Evolutionary conservation across 2,797 vertebrate species (phyloP), one percentile per base, ranked within the genome.

Genomic region (Coendou prehensilis): DNA sequence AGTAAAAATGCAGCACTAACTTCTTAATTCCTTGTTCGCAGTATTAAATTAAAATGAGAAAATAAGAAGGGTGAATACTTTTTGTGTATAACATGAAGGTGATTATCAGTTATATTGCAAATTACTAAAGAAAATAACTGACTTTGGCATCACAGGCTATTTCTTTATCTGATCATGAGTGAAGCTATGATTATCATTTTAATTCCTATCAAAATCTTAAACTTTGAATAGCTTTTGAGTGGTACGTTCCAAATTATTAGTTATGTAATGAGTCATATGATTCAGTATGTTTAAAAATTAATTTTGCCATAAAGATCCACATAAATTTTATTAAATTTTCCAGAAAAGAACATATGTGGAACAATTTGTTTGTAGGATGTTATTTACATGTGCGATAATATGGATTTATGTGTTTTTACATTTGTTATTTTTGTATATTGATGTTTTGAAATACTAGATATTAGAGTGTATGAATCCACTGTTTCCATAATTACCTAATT

Each of bases 361-460:
- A 28, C 9, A 33, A 71, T n/a, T 81, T 85, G 30, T 63, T 75
- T 80, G 56, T 56, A 75, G 28, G 6, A 73, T 79, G 1, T 45
- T 89, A 57, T 57, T 7, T 57, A 57, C 20, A 56, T 20, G 56
- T 15, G 20, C 22, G 5, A 57, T 10, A 57, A 57, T 50, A 50
- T 20, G 6, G 86, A 30, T 50, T 64, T 64, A 78, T 9, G 89
- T 64, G 71, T 45, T 82, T 57, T 64, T 64, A 33, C 63, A 64
- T 71, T 71, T 37, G n/a, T 67, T 17, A n/a, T 33, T 67, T 23
- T 45, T 45, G 22, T 41, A 73, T 41, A 30, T 33, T 78, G 2
- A 41, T 59, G 5, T 81, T 57, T 91, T 50, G 33, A 84, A 93
- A 91, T 64, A 79, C n/a, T 91, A 61, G 67, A 41, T n/a, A 84